phyloP scores from a whole-genome alignment of 2,888 invertebrate species.

The Tinea trinotella region DNA sequence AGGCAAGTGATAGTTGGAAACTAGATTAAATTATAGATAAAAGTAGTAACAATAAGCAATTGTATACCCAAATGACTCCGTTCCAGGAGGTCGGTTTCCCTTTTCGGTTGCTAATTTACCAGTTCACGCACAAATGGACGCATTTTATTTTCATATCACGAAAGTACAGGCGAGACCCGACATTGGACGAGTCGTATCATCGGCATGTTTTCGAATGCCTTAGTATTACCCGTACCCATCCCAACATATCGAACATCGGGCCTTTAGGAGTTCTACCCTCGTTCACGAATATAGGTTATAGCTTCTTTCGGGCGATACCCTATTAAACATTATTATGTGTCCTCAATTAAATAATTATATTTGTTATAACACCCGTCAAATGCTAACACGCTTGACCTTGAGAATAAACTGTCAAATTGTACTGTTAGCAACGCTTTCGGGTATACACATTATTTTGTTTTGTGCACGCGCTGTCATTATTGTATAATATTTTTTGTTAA shows the following conservation, averaged over 20 bases:
- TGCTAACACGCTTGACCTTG: no score
- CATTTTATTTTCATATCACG: slow-evolving; percentile 24
- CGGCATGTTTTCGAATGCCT: slow-evolving; percentile 15
- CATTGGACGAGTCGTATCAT: slow-evolving; percentile 16
- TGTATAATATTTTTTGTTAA: no score
- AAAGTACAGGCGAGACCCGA: slow-evolving; percentile 19
- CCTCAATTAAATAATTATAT: no score
- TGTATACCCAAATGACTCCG: slow-evolving; percentile 13
- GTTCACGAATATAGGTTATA: slow-evolving; percentile 3
- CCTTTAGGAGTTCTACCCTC: slow-evolving; percentile 7
- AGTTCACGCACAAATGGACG: slow-evolving; percentile 18
- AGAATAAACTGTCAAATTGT: no score
- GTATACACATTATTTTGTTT: no score
- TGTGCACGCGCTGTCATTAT: no score
- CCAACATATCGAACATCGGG: slow-evolving; percentile 16
- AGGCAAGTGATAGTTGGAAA: background rate
- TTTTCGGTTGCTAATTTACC: slow-evolving; percentile 15
- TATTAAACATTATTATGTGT: background rate
- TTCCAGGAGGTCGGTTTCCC: slow-evolving; percentile 19
- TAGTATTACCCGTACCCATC: slow-evolving; percentile 14
- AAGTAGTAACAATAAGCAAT: slow-evolving; percentile 13
- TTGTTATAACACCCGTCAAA: no score
- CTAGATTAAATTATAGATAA: slow-evolving; percentile 12
- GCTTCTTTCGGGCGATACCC: background rate
- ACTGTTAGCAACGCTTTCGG: no score